Evolutionary conservation across 2,113 vertebrate species (phyloP), one percentile per base, ranked within the genome.

Genomic region (Sapayoa aenigma): DNA sequence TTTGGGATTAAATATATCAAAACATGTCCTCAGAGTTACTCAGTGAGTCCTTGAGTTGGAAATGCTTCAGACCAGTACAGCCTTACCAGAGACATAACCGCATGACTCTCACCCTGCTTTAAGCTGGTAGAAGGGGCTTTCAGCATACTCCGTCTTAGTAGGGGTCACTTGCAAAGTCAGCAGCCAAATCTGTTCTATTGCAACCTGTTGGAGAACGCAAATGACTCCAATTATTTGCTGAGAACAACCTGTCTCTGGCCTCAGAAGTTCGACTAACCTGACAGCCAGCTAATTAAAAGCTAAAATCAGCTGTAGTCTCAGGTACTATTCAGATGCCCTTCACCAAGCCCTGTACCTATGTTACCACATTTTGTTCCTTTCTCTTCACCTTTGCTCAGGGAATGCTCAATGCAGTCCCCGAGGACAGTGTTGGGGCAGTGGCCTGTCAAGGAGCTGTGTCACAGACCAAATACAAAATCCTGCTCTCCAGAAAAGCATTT

Each of bases 361-460:
- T 62, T 21, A 77, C 5, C 20, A 59, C 4, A 6, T 77, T 80
- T 90, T 60, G 37, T 7, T 5, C 37, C 66, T 79, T 71, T 42
- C 30, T 66, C 37, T 68, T 52, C 31, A 37, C 33, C 3, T 21
- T 35, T 76, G 25, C 31, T 80, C 4, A 2, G 35, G 23, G 10
- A 88, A n/a, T 3, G 3, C 14, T 1, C 17, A 55, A 4, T 3
- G 0, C 4, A 2, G 18, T 46, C 18, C 7, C 13, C 0, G 2
- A 49, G n/a, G 37, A 69, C 5, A 6, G 18, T 33, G 28, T 13
- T 31, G 19, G 31, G 44, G 11, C 3, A 18, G 28, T 53, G 62
- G 24, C 11, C 53, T 17, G 14, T 18, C 52, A 31, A 69, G 60
- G 33, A 72, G 15, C 28, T 52, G 9, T 39, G 37, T 56, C 59